phyloP scores from a whole-genome alignment of 1,140 invertebrate species.

The Drosophila suzukii region DNA sequence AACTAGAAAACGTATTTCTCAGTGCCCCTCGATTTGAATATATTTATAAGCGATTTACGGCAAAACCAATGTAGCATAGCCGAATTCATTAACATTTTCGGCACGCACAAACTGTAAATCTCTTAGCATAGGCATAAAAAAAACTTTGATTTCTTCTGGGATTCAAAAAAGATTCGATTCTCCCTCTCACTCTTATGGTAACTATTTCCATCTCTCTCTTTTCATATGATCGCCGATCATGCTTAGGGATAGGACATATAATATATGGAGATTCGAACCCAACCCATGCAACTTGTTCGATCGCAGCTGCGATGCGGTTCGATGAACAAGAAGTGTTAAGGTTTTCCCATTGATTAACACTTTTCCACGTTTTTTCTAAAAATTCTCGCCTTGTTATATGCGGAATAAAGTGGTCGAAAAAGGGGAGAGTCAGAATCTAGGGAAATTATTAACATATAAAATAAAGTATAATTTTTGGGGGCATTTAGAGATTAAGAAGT shows the following conservation, averaged over 20 bases:
- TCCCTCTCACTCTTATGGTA: neutral
- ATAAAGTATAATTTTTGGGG: neutral
- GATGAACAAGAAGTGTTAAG: slow-evolving; percentile 1
- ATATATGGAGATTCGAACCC: neutral
- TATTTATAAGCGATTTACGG: slow-evolving; percentile 65
- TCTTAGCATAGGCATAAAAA: slow-evolving; percentile 74
- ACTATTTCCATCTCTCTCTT: neutral
- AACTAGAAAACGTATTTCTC: neutral
- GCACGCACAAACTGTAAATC: slow-evolving; percentile 81
- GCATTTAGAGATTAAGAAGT: neutral
- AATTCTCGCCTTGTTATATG: slow-evolving; percentile 7
- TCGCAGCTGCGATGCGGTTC: neutral
- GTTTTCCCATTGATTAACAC: slow-evolving; percentile 18
- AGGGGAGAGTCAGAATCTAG: too few species aligned
- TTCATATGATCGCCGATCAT: slow-evolving; percentile 20
- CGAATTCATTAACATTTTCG: slow-evolving; percentile 81
- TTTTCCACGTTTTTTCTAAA: slow-evolving; percentile 3
- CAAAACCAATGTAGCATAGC: slow-evolving; percentile 68
- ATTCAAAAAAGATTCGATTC: slow-evolving; percentile 1
- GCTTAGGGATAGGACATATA: neutral
- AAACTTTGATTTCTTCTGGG: slow-evolving; percentile 8
- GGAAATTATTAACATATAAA: neutral
- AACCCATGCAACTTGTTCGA: neutral
- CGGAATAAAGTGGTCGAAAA: neutral
- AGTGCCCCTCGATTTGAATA: slow-evolving; percentile 44